phyloP scores from a whole-genome alignment of 2,797 vertebrate genomes.

The Danio tinwini region DNA sequence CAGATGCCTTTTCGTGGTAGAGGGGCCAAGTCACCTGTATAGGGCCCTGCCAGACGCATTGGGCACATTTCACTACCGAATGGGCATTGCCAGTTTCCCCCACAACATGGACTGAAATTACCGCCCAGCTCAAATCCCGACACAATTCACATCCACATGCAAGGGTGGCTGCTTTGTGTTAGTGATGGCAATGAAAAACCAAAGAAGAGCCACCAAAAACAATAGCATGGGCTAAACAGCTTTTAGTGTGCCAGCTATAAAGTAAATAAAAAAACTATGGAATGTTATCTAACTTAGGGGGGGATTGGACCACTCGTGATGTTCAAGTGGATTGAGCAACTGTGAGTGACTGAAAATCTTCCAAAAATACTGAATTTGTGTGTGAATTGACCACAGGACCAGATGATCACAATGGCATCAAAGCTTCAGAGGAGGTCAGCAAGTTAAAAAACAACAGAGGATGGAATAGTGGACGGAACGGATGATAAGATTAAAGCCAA shows the following conservation, averaged over 20 bases:
- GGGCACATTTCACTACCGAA: constrained; percentile 51
- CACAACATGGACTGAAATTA: constrained; percentile 38
- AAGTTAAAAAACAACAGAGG: constrained; percentile 25
- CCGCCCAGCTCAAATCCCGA: constrained; percentile 4
- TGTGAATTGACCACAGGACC: constrained; percentile 24
- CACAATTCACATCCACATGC: constrained; percentile 43
- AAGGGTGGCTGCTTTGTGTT: constrained; percentile 34
- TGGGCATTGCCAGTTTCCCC: constrained; percentile 36
- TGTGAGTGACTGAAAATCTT: constrained; percentile 16
- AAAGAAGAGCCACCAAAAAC: constrained; percentile 27
- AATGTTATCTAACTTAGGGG: background rate
- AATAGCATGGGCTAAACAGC: constrained; percentile 29
- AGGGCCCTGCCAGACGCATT: constrained; percentile 50
- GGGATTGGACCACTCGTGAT: background rate
- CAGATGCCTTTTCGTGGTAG: constrained; percentile 50
- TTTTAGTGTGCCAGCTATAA: constrained; percentile 17
- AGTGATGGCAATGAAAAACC: constrained; percentile 31
- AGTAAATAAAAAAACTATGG: constrained; percentile 31
- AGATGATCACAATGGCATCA: constrained; percentile 25
- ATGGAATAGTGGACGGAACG: background rate
- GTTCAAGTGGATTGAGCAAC: background rate
- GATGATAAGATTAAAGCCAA: constrained; percentile 28
- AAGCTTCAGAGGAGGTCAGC: constrained; percentile 14
- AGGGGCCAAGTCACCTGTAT: constrained; percentile 52
- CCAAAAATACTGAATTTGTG: background rate